Evolutionary conservation across 1,140 invertebrate species (phyloP), one percentile per base, ranked within the genome.

Genomic region (Drepana arcuata): DNA sequence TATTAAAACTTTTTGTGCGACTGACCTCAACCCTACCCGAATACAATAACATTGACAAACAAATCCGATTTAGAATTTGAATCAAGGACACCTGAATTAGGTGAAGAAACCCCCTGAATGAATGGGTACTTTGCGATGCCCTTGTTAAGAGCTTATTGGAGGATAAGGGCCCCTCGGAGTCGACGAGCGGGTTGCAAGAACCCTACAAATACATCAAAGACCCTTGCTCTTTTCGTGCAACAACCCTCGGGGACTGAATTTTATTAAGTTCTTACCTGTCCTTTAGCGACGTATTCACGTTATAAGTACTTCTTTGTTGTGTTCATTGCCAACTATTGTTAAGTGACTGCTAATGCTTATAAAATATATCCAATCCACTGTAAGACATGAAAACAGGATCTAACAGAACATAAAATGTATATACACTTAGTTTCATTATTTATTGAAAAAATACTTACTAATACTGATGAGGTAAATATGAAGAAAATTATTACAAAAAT

Each of bases 91-190:
- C 62, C 60, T 71, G 64, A 74, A 68, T 54, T 58, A 61, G 51
- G 55, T 68, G 60, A 71, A 63, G 56, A 47, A 57, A 59, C 63
- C 63, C 56, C 41, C 45, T 67, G 49, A 67, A 74, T 75, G 73
- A 72, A 64, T 45, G 50, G 57, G 44, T 37, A 55, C 64, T 67
- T 63, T 44, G 44, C 40, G 30, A 73, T 67, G 50, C 53, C 42
- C 70, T 79, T 78, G 56, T 78, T 79, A 81, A 51, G 67, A 52
- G 58, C 55, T 73, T 63, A 73, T 81, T 81, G 77, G 71, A 74
- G 66, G 46, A 61, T 58, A 61, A 77, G 74, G 37, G 58, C 43
- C 56, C 56, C 59, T 66, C 41, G 42, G 50, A 50, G 48, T 25
- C 28, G 46, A 24, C 21, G 25, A 33, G 16, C 34, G 40, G 53